Evolutionary conservation across 2,888 invertebrate species (phyloP), one percentile per base, ranked within the genome.

Genomic region (Xiphydria camelus): DNA sequence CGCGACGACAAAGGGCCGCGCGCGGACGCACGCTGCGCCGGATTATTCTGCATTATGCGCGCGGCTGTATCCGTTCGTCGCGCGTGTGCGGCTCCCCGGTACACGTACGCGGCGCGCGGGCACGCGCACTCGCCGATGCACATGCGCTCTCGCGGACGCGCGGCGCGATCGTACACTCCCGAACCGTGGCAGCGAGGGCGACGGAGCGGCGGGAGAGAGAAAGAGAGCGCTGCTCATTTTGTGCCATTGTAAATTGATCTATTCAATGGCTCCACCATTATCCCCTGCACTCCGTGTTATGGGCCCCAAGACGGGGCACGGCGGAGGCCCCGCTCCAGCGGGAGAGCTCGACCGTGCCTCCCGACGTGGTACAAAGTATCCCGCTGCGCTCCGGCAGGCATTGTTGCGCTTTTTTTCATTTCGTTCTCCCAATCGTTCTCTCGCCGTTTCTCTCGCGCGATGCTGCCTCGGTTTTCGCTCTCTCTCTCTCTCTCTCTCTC

Each of bases 191-290:
- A 17, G 9, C 23, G 10, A 38, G 29, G 7, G 14, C 12, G 12
- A 14, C 12, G 14, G 15, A 12, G 17, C 43, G 31, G 40, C 53
- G 35, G 45, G 38, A 47, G 47, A 33, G 54, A 51, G 47, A 48
- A 14, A 38, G 38, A 44, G 45, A 51, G 41, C 44, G 53, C 64
- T 75, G 75, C 71, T 75, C 75, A 66, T 73, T 75, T 75, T 67
- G 67, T 66, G 66, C 71, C 73, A 74, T 75, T 75, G 73, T 75
- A 74, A 75, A 75, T 75, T 73, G 74, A 75, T 74, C 74, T 71
- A 73, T 75, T 75, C 71, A 74, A 70, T 73, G 73, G 73, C 63
- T 64, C 69, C 68, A 60, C 61, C 65, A 63, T 70, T 67, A 73
- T 74, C 67, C 68, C 64, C 57, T 15, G 10, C 17, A 4, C 23